Conservation (phyloP, 1,140 invertebrate genomes). For the Brachionus plicatilis region DNA sequence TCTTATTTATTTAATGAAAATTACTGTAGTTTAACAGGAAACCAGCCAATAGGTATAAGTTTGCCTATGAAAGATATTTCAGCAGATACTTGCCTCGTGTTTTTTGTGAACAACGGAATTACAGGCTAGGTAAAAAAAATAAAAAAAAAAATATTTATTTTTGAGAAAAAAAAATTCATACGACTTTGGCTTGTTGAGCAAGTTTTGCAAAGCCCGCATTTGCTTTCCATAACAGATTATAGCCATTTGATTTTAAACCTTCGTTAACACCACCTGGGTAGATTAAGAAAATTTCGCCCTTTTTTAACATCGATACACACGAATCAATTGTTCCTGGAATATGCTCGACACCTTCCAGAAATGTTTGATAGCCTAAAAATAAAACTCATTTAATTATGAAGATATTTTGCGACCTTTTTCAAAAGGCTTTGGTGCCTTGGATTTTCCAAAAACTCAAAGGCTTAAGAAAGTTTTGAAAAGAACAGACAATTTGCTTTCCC, state of each 20-base stretch:
- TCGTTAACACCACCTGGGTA: conserved; percentile 74
- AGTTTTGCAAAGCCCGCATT: background rate
- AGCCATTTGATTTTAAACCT: conserved; percentile 77
- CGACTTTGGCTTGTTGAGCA: background rate
- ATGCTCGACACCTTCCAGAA: background rate
- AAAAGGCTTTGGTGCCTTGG: too few relatives aligned
- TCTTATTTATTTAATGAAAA: background rate
- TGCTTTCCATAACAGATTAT: conserved; percentile 69
- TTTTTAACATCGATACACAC: background rate
- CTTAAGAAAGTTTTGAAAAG: too few relatives aligned
- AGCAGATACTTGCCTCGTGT: background rate
- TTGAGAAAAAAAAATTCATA: background rate
- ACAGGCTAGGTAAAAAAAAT: background rate
- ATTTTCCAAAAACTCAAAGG: too few relatives aligned
- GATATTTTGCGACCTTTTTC: too few relatives aligned
- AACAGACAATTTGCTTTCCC: too few relatives aligned
- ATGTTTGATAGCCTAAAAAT: background rate
- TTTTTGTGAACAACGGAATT: background rate
- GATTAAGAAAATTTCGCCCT: conserved; percentile 52
- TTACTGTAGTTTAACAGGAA: background rate
- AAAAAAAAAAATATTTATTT: background rate
- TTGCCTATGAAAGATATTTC: background rate
- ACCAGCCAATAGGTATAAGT: background rate
- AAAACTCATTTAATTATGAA: background rate
- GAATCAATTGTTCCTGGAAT: background rate